A percentile compares a stretch with the other conserved stretches of the same genome.
These are phyloP conservation scores for Dione juno DNA, from an alignment of 2,888 invertebrate genomes.

Conservation along the genomic window DNA sequence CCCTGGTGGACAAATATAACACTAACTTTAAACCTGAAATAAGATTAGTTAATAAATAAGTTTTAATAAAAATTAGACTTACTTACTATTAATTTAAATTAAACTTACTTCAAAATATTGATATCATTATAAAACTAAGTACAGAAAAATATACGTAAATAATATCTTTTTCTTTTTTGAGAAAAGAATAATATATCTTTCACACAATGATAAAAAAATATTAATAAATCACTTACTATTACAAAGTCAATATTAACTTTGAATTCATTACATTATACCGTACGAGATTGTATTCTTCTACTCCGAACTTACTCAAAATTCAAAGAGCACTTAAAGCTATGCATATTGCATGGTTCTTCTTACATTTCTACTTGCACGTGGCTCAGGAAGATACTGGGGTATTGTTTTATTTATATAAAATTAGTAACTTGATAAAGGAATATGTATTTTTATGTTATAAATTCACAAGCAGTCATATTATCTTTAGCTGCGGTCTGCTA, in stretches of 20 bases:
- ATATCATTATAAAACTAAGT: no score
- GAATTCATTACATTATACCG: background rate
- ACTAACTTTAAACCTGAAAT: no score
- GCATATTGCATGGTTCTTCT: background rate
- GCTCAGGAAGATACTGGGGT: background rate
- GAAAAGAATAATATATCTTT: no score
- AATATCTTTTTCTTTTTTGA: no score
- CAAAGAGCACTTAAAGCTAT: background rate
- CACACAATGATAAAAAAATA: background rate
- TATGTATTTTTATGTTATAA: background rate
- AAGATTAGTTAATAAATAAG: no score
- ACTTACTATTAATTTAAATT: no score
- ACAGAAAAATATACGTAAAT: no score
- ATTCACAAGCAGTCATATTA: background rate
- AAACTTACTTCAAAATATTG: no score
- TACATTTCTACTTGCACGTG: background rate
- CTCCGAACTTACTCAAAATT: constrained; percentile 1
- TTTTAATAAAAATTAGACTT: no score
- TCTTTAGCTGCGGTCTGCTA: background rate
- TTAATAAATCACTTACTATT: background rate
- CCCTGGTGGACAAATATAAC: no score
- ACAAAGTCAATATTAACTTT: background rate
- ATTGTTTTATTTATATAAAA: background rate
- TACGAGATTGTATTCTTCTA: background rate
- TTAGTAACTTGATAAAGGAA: background rate